Evolutionary conservation across 2,797 vertebrate genomes (phyloP).

Genomic region (Psittacula echo): DNA sequence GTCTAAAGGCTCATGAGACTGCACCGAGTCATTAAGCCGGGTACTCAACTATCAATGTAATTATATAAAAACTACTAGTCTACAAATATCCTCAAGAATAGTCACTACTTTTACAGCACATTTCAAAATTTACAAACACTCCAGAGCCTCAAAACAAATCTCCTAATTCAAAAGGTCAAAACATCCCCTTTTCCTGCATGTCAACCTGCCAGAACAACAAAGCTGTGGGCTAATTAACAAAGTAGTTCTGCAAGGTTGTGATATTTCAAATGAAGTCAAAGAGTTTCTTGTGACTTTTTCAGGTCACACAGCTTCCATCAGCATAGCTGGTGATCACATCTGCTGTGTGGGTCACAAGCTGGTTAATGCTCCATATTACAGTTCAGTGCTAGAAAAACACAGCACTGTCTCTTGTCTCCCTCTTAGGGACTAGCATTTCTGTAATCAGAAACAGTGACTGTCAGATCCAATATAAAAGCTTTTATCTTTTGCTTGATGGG

Average conservation of each 20-base stretch:
- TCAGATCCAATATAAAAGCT: not conserved
- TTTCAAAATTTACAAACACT: not conserved
- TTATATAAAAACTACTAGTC: not conserved
- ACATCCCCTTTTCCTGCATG: not conserved
- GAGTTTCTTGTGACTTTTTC: slow-evolving; percentile 1
- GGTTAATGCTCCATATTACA: not conserved
- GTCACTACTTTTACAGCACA: not conserved
- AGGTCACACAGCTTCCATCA: slow-evolving; percentile 1
- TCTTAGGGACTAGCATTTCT: not conserved
- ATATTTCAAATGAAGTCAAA: not conserved
- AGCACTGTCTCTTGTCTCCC: not conserved
- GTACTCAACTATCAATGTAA: not conserved
- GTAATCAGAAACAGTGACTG: not conserved
- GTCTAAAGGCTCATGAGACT: not conserved
- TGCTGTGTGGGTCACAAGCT: slow-evolving; percentile 1
- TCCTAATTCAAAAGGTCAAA: not conserved
- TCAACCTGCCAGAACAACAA: not conserved
- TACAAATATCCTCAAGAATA: not conserved
- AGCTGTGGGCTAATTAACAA: slow-evolving; percentile 5
- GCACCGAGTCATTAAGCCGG: not conserved
- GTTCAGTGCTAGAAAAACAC: not conserved
- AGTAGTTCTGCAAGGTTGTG: not conserved
- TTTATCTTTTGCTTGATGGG: not conserved
- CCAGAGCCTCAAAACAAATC: not conserved
- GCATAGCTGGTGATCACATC: not conserved